These are phyloP conservation scores for Pao palembangensis DNA, from an alignment of 2,113 vertebrate genomes.

Conservation along the genomic window DNA sequence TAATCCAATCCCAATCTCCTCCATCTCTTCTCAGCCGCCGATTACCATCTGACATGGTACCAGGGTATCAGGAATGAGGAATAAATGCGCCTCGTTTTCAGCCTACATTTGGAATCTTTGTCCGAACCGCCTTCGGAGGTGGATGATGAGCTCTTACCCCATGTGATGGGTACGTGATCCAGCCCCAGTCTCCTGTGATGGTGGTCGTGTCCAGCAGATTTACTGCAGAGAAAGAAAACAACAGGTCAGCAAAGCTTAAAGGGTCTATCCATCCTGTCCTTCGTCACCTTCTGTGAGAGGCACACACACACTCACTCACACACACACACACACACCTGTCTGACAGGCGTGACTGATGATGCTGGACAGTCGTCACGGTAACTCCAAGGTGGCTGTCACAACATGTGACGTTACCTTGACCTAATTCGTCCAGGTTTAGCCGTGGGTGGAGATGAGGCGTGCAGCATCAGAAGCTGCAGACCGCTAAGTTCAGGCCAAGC, in stretches of 20 bases:
- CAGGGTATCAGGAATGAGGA: no score
- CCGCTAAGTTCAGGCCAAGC: no score
- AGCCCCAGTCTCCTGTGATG: slow-evolving; percentile 92
- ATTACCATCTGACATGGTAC: no score
- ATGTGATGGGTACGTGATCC: slow-evolving; percentile 90
- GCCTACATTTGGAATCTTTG: no score
- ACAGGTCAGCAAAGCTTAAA: slow-evolving; percentile 29
- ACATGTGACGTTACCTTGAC: slow-evolving; percentile 56
- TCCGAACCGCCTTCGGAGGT: not conserved
- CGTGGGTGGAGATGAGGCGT: no score
- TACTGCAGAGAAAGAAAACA: slow-evolving; percentile 77
- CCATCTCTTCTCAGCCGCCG: no score
- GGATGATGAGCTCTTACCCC: slow-evolving; percentile 78
- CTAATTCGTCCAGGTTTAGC: slow-evolving; percentile 26
- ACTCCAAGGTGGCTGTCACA: slow-evolving; percentile 39
- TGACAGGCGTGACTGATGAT: slow-evolving; percentile 66
- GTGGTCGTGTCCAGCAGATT: slow-evolving; percentile 91
- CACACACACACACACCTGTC: slow-evolving; percentile 22
- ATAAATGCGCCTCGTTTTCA: no score
- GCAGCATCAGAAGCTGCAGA: not conserved
- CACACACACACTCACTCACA: not conserved
- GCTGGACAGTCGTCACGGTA: slow-evolving; percentile 34
- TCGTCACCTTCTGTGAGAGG: slow-evolving; percentile 13
- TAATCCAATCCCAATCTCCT: no score
- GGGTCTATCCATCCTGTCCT: slow-evolving; percentile 8